phyloP scores from a whole-genome alignment of 2,113 vertebrate genomes.

The Syngnathus floridae region DNA sequence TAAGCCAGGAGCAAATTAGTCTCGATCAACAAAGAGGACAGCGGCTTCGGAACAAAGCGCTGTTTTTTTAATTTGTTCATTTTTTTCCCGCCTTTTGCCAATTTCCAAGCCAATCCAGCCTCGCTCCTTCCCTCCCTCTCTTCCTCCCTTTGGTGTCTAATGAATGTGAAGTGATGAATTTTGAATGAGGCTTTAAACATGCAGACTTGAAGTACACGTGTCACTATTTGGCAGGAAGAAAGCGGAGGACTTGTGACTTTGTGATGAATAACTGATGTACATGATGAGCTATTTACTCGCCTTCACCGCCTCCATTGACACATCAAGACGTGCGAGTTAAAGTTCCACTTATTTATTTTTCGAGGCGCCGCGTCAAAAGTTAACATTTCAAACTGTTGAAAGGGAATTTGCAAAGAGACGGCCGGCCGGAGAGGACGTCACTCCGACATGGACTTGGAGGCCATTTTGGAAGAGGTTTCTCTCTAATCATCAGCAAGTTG shows the following conservation, averaged over 20 bases:
- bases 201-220: slow-evolving; percentile 2
- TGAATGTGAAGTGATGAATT: not conserved
- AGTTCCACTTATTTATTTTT: not conserved
- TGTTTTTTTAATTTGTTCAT: not conserved
- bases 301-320: not conserved
- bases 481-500: too few species aligned
- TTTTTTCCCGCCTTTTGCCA: not conserved
- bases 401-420: not conserved
- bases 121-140: too few species aligned
- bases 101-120: not conserved
- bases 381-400: slow-evolving; percentile 1
- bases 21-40: not conserved
- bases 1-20: not conserved
- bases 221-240: not conserved
- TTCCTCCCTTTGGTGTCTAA: not conserved
- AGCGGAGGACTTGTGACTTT: not conserved
- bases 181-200: not conserved
- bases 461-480: too few species aligned
- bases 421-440: not conserved
- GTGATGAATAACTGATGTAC: slow-evolving; percentile 4
- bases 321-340: not conserved
- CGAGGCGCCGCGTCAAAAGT: not conserved
- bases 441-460: not conserved
- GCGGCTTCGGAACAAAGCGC: not conserved
- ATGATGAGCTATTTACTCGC: not conserved